A percentile compares a stretch with the other conserved stretches of the same genome.
Conservation (phyloP, 2,113 vertebrate species). For the Noctilio leporinus region DNA sequence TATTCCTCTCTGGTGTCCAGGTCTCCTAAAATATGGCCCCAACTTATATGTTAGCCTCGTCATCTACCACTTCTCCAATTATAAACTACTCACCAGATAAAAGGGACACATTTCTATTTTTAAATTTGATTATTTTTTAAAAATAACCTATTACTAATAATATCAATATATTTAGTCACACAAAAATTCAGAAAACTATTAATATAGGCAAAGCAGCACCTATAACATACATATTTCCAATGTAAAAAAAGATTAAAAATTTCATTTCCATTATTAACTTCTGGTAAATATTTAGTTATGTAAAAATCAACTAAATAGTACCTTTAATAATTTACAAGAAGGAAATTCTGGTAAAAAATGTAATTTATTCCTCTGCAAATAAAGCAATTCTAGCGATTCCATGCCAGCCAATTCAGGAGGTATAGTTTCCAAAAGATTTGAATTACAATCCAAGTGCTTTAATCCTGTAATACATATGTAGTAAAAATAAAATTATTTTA, state of each 20-base stretch:
- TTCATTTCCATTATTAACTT: slow-evolving; percentile 37
- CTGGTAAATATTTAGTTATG: background rate
- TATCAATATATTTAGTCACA: background rate
- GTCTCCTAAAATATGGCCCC: background rate
- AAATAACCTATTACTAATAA: background rate
- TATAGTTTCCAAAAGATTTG: slow-evolving; percentile 88
- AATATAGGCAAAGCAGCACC: background rate
- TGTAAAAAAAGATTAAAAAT: background rate
- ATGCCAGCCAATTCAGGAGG: slow-evolving; percentile 85
- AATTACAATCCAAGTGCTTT: slow-evolving; percentile 90
- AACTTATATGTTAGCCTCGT: background rate
- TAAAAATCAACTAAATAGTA: slow-evolving; percentile 65
- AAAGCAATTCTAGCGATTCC: slow-evolving; percentile 90
- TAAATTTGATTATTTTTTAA: background rate
- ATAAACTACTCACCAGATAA: background rate
- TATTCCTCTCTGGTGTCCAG: background rate
- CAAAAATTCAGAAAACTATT: slow-evolving; percentile 18
- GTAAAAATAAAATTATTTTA: background rate
- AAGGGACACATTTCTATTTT: background rate
- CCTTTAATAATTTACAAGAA: slow-evolving; percentile 86
- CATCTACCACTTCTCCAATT: background rate
- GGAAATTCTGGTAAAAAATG: slow-evolving; percentile 83
- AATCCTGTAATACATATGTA: slow-evolving; percentile 77
- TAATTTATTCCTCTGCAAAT: slow-evolving; percentile 92
- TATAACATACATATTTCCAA: background rate